Percentiles rank a stretch among this genome's conserved stretches.
These are phyloP conservation scores for Ferdinandea cuprea DNA, from an alignment of 2,888 invertebrate genomes.

Conservation along the genomic window DNA sequence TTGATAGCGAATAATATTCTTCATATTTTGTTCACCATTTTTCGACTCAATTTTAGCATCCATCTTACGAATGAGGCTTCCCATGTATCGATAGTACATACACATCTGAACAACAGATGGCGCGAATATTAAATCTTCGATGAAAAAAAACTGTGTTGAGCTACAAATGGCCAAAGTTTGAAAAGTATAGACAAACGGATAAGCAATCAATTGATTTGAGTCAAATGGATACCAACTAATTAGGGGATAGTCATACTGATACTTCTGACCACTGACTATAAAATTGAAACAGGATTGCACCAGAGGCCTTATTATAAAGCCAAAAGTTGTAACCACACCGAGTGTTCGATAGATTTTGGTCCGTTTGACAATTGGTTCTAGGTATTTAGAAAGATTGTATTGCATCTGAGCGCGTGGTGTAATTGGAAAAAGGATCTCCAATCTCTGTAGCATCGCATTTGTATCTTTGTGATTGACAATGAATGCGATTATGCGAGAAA, in stretches of 20 bases:
- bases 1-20: conserved; percentile 19
- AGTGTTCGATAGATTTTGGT: background rate
- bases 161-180: background rate
- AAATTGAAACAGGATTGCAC: background rate
- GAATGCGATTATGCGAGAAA: background rate
- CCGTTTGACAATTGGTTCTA: background rate
- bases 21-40: background rate
- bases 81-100: conserved; percentile 47
- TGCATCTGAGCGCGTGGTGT: background rate
- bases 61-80: conserved; percentile 3
- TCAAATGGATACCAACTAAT: conserved; percentile 11
- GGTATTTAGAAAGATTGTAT: background rate
- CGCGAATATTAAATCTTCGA: conserved; percentile 37
- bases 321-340: background rate
- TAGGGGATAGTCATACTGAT: conserved; percentile 9
- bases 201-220: background rate
- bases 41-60: conserved; percentile 1
- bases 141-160: background rate
- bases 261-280: background rate
- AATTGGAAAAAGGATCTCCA: conserved; percentile 15
- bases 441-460: background rate
- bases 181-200: conserved; percentile 7
- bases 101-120: conserved; percentile 23
- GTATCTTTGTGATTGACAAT: background rate
- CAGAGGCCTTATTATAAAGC: conserved; percentile 6